Evolutionary conservation across 2,797 vertebrate species (phyloP), one percentile per base, ranked within the genome.

Genomic region (Halcyon badia): DNA sequence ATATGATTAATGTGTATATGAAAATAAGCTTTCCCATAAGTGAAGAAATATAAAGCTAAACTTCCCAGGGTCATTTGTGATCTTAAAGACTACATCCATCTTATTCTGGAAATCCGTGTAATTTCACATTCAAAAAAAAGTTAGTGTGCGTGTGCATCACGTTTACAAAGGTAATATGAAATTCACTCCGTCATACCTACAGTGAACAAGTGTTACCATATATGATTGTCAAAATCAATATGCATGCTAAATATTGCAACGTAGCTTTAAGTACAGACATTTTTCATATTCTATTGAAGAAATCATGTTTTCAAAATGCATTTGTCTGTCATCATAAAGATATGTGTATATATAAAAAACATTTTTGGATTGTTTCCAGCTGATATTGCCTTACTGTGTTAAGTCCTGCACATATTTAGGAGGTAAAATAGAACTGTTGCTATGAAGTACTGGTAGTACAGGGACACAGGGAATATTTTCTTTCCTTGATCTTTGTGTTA

Each of bases 11-110:
- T 93, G 62, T 60, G 16, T 73, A 52, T 79, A 60, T 82, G 87
- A 93, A 95, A 97, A 89, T 82, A 82, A 82, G 48, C 31, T 91
- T 95, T 95, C 70, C 56, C 41, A 87, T 82, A 95, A 93, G 39
- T 57, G 70, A 93, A 93, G 80, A 89, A 94, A 93, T 60, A 84
- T 83, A 90, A 94, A 91, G 79, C 54, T 93, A 88, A 95, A 39
- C 42, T 77, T 91, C 30, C 21, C 37, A 24, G 71, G 80, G 56
- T 51, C 70, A 61, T 64, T 89, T 70, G 10, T 73, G 73, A 93
- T 84, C 76, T 77, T 48, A 94, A 89, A 91, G 58, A 30, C 70
- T 56, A 90, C 71, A 94, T 86, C 25, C 28, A 91, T 91, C 80
- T 94, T 73, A 73, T 72, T 91, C 83, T 86, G 62, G 42, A 94